These are phyloP conservation scores for Podarcis raffonei DNA, from an alignment of 2,113 vertebrate species.

Conservation along the genomic window DNA sequence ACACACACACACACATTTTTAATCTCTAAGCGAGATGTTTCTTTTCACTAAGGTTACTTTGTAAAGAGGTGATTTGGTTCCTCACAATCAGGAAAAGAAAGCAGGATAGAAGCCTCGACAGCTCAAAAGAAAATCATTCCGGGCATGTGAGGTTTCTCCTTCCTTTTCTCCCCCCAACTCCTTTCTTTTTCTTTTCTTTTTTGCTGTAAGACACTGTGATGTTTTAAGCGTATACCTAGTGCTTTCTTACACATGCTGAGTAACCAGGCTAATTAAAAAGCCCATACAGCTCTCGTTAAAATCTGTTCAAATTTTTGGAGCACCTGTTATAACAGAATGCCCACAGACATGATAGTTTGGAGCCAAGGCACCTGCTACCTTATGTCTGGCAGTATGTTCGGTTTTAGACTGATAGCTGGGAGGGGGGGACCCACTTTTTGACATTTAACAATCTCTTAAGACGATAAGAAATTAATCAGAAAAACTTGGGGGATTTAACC, in stretches of 20 bases:
- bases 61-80: conserved; percentile 54
- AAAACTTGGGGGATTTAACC: conserved; percentile 76
- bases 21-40: background rate
- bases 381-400: conserved; percentile 86
- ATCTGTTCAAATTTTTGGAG: conserved; percentile 85
- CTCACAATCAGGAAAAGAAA: conserved; percentile 56
- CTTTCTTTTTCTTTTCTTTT: background rate
- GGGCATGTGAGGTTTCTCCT: conserved; percentile 55
- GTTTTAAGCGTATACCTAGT: conserved; percentile 82
- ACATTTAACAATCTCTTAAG: conserved; percentile 82
- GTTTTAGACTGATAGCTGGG: conserved; percentile 82
- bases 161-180: background rate
- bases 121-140: conserved; percentile 62
- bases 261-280: conserved; percentile 87
- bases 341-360: conserved; percentile 84
- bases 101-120: conserved; percentile 44
- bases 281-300: conserved; percentile 83
- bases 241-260: conserved; percentile 82
- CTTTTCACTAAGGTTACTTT: conserved; percentile 53
- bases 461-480: conserved; percentile 78
- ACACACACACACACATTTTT: background rate
- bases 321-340: conserved; percentile 88
- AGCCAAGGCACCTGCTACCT: conserved; percentile 87
- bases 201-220: conserved; percentile 76
- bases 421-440: conserved; percentile 75